Evolutionary conservation across 92 coral and sea anemone genomes (phyloP).

Genomic region (Micromussa lordhowensis): DNA sequence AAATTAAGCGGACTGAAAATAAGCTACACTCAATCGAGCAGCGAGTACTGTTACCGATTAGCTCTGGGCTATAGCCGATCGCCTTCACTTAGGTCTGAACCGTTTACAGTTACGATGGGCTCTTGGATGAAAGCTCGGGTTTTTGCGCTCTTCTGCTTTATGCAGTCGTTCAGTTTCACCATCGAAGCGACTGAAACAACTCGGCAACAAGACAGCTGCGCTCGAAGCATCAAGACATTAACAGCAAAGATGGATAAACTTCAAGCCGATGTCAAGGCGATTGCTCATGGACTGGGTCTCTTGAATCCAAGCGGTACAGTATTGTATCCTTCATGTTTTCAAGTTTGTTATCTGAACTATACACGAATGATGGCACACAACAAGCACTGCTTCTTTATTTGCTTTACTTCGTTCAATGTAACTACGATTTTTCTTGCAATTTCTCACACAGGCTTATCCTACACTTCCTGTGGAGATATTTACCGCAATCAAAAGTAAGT

Average conservation of each 20-base stretch:
- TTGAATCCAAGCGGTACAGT: constrained; percentile 1
- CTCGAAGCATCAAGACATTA: not conserved
- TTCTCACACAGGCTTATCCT: not conserved
- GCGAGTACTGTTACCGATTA: not conserved
- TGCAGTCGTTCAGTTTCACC: not conserved
- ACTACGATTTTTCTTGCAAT: not conserved
- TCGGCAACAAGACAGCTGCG: not conserved
- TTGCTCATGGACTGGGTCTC: not conserved
- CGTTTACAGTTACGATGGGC: not conserved
- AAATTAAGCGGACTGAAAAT: not conserved
- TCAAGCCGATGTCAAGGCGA: not conserved
- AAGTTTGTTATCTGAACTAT: no score
- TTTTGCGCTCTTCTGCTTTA: not conserved
- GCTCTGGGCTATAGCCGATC: not conserved
- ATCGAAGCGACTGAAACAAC: not conserved
- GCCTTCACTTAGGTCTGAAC: not conserved
- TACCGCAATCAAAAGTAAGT: not conserved
- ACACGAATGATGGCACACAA: no score
- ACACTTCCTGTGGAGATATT: not conserved
- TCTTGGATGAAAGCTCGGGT: not conserved
- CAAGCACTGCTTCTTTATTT: no score
- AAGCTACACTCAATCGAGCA: no score
- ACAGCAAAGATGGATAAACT: constrained; percentile 3
- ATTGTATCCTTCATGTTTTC: no score
- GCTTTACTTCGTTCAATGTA: no score